Conservation (phyloP, 2,113 vertebrate genomes). For the Bambusicola thoracicus region DNA sequence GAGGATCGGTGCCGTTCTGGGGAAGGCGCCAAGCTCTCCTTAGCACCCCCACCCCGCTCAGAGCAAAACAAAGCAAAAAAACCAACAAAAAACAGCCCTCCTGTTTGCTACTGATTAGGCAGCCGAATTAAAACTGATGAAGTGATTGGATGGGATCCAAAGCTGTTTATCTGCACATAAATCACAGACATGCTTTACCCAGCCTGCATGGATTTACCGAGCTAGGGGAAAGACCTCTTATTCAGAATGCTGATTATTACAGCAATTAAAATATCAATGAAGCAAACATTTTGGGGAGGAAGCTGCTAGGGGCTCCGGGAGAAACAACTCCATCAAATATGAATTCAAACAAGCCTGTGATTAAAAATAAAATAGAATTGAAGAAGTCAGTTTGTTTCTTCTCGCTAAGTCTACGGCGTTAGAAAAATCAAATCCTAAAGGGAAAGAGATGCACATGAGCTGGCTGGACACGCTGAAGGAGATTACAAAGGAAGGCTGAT, state of each 20-base stretch:
- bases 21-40: conserved; percentile 55
- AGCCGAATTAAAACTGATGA: conserved; percentile 73
- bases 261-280: conserved; percentile 69
- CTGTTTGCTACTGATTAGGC: conserved; percentile 73
- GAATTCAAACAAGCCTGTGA: conserved; percentile 14
- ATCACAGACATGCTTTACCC: conserved; percentile 65
- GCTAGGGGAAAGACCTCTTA: conserved; percentile 43
- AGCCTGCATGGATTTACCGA: conserved; percentile 55
- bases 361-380: neutral
- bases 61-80: conserved; percentile 18
- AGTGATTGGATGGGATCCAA: conserved; percentile 65
- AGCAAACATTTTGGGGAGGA: conserved; percentile 46
- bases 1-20: conserved; percentile 51
- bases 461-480: conserved; percentile 53
- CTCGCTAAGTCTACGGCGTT: neutral
- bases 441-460: conserved; percentile 41
- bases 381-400: neutral
- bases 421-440: conserved; percentile 25
- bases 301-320: conserved; percentile 17
- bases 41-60: neutral
- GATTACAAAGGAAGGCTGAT: conserved; percentile 44
- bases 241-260: conserved; percentile 62
- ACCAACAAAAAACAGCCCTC: conserved; percentile 13
- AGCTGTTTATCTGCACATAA: conserved; percentile 74
- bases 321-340: conserved; percentile 37